These are phyloP conservation scores for Phaedon cochleariae DNA, from an alignment of 2,888 invertebrate genomes.

Conservation along the genomic window DNA sequence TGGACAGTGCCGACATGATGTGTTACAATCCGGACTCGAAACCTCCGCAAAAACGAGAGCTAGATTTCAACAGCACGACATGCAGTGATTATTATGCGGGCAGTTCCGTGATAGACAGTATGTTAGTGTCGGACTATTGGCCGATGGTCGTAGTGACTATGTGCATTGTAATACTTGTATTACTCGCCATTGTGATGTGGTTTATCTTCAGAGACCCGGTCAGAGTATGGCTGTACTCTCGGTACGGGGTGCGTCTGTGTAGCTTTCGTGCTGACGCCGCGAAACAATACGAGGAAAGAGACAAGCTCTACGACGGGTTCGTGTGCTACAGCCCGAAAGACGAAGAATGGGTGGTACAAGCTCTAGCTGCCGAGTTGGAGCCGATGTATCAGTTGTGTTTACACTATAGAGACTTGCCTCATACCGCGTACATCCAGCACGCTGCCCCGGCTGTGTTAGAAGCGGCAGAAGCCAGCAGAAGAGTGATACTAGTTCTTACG, in stretches of 20 bases:
- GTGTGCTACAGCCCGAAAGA: conserved; percentile 93
- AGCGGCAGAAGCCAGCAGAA: conserved; percentile 86
- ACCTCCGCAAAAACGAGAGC: conserved; percentile 78
- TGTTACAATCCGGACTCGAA: conserved; percentile 81
- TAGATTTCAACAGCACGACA: conserved; percentile 85
- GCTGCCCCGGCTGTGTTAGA: conserved; percentile 80
- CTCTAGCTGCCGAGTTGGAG: conserved; percentile 85
- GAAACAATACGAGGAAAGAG: conserved; percentile 75
- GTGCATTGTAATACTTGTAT: conserved; percentile 78
- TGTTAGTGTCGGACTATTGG: conserved; percentile 84
- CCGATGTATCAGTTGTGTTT: conserved; percentile 87
- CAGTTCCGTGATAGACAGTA: conserved; percentile 82
- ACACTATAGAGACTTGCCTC: conserved; percentile 86
- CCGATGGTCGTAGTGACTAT: conserved; percentile 84
- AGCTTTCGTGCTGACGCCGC: conserved; percentile 73
- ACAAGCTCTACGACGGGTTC: conserved; percentile 91
- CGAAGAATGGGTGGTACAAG: conserved; percentile 87
- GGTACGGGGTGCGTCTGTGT: conserved; percentile 85
- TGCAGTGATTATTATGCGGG: conserved; percentile 89
- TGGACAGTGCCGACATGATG: conserved; percentile 81
- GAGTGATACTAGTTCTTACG: conserved; percentile 87
- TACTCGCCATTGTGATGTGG: conserved; percentile 78
- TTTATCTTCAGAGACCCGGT: conserved; percentile 88
- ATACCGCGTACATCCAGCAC: conserved; percentile 70
- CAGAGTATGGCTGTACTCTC: conserved; percentile 86